Conservation (phyloP, 2,113 vertebrate species). For the Dasypus novemcinctus region DNA sequence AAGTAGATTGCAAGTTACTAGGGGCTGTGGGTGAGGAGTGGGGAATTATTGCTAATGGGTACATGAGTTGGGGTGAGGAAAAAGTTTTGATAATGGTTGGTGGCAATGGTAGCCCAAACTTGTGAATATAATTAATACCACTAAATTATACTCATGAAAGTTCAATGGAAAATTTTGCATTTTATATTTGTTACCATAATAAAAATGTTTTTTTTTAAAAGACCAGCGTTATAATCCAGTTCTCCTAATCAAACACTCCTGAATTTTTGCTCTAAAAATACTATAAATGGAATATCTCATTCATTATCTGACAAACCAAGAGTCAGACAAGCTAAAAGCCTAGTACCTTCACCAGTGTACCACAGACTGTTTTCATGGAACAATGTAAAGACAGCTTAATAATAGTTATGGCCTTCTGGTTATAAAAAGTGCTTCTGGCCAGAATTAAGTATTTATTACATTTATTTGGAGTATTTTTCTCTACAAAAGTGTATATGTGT, state of each 20-base stretch:
- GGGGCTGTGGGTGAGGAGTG: too few relatives aligned
- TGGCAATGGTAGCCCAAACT: too few relatives aligned
- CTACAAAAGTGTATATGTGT: background rate
- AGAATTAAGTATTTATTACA: background rate
- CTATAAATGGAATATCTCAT: background rate
- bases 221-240: background rate
- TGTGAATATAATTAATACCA: too few relatives aligned
- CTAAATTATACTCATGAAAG: too few relatives aligned
- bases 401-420: accelerated
- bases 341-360: accelerated
- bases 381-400: accelerated
- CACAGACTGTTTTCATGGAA: accelerated
- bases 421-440: background rate
- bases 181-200: too few relatives aligned
- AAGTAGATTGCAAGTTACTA: too few relatives aligned
- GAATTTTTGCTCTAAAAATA: background rate
- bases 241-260: too few relatives aligned
- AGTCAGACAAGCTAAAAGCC: accelerated
- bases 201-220: too few relatives aligned
- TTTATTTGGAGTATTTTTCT: background rate
- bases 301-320: accelerated
- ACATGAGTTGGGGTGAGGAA: too few relatives aligned
- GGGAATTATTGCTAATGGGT: too few relatives aligned
- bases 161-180: too few relatives aligned
- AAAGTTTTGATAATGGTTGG: too few relatives aligned